Percentiles rank a stretch among this genome's conserved stretches.
Conservation (phyloP, 1,140 invertebrate species). For the Musca vetustissima region DNA sequence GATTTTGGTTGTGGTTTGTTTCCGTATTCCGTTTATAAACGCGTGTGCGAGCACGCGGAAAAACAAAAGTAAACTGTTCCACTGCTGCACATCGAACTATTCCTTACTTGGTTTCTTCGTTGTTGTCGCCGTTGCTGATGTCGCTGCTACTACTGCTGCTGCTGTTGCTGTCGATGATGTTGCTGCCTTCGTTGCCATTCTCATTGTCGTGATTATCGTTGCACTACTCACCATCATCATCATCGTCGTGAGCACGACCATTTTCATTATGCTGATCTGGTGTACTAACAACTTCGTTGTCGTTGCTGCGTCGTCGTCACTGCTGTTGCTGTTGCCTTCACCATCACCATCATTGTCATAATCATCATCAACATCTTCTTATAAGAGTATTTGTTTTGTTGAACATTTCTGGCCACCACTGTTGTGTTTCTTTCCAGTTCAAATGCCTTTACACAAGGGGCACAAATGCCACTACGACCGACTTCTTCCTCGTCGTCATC, state of each 20-base stretch:
- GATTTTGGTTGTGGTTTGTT: neutral
- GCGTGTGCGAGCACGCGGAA: conserved; percentile 55
- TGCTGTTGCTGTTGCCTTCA: neutral
- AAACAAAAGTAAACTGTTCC: conserved; percentile 56
- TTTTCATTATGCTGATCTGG: no score
- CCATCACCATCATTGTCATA: neutral
- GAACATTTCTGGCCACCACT: neutral
- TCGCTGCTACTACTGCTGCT: neutral
- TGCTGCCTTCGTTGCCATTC: neutral
- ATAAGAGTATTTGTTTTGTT: conserved; percentile 4
- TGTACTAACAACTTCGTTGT: no score
- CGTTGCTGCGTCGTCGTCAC: neutral
- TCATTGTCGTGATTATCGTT: neutral
- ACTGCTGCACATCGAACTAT: conserved; percentile 34
- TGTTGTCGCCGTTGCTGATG: conserved; percentile 4
- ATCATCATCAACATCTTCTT: conserved; percentile 4
- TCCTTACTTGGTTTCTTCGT: conserved; percentile 28
- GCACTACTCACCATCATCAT: no score
- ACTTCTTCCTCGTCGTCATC: neutral
- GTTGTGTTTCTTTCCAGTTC: conserved; percentile 9
- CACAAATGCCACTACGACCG: no score
- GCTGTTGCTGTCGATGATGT: neutral
- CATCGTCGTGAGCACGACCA: no score
- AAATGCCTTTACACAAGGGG: conserved; percentile 17
- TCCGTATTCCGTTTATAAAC: conserved; percentile 25